Base-by-base conservation (phyloP, 2,113 vertebrate genomes). In the Pycnonotus jocosus region DNA sequence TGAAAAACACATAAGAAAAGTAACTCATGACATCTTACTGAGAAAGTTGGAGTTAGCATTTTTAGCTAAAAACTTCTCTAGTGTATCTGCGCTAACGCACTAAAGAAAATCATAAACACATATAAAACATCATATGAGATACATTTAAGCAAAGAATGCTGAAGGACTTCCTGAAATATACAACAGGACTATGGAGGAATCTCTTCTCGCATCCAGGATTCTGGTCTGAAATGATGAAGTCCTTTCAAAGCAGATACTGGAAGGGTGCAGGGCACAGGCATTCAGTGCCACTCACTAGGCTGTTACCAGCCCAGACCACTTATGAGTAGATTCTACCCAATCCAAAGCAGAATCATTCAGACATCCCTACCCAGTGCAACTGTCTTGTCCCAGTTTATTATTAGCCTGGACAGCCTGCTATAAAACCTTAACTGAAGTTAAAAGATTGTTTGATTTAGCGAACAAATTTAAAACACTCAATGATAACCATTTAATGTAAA, bases 11-110 rank as follows among this genome's bases (percentile, higher is more conserved):
- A 7, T 61, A n/a, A 51, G 53, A 15, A 35, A 88, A 69, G 31
- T 45, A 79, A 81, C 37, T 33, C 65, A 38, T 2, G 7, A 16
- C 21, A 68, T 25, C n/a, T 82, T 31, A 69, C 28, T 53, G 30
- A 64, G 28, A 70, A 42, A 48, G 45, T 37, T 19, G 37, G 11
- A 4, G 8, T 72, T 54, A 50, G 38, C 20, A 68, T 44, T 92
- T 92, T 81, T 21, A 79, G 40, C 23, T 69, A 28, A 65, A 65
- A 76, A n/a, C 16, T 47, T 68, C 57, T 68, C 22, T n/a, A 79
- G 48, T 0, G 0, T 38, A 56, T 53, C 48, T 53, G n/a, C 22
- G 22, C 14, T 24, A 58, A 3, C 2, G 2, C 2, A 3, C 42
- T 40, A 65, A 81, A 86, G 35, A 84, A 80, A 78, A 73, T n/a